A percentile compares a stretch with the other conserved stretches of the same genome.
Conservation (phyloP, 2,888 invertebrate genomes). For the Ephialtes manifestator region DNA sequence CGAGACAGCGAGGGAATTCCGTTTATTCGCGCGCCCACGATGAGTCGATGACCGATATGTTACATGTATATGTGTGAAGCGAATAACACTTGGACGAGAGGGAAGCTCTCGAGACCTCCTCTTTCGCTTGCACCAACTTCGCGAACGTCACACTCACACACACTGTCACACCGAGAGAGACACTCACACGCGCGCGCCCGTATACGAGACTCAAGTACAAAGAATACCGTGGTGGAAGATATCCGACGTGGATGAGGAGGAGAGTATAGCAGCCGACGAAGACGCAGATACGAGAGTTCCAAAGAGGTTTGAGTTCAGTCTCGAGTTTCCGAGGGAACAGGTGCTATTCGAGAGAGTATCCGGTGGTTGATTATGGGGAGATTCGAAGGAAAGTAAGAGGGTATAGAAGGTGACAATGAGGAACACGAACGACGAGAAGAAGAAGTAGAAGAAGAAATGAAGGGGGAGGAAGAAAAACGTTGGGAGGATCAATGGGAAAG, state of each 20-base stretch:
- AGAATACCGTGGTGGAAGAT: conserved; percentile 13
- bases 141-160: conserved; percentile 25
- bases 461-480: conserved; percentile 9
- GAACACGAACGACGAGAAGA: conserved; percentile 29
- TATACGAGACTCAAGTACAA: conserved; percentile 26
- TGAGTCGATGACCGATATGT: conserved; percentile 50
- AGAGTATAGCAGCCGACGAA: neutral
- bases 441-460: conserved; percentile 19
- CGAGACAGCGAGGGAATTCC: neutral
- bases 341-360: neutral
- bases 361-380: neutral
- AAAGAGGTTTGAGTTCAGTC: conserved; percentile 1
- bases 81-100: conserved; percentile 26
- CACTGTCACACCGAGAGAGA: conserved; percentile 30
- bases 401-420: conserved; percentile 10
- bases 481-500: neutral
- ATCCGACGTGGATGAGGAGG: conserved; percentile 15
- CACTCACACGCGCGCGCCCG: conserved; percentile 48
- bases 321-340: neutral
- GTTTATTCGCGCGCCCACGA: conserved; percentile 6
- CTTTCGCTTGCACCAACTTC: conserved; percentile 7
- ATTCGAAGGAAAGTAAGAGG: neutral
- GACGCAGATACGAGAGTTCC: conserved; percentile 7
- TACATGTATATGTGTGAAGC: conserved; percentile 19
- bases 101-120: conserved; percentile 18